Conservation (phyloP, 2,113 vertebrate genomes). For the Nymphicus hollandicus region DNA sequence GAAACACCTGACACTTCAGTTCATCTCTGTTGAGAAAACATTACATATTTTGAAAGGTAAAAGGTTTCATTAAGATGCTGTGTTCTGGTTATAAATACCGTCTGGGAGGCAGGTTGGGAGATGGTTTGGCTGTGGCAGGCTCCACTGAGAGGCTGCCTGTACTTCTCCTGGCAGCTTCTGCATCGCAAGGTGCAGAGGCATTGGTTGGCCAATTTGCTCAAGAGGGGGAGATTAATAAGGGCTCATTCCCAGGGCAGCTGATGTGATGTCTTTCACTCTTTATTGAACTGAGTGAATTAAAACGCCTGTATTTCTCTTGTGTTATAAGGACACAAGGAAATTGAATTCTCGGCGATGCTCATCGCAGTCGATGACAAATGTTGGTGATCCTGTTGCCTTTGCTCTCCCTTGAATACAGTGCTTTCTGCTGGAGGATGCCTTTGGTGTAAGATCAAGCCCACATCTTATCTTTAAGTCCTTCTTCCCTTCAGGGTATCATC, state of each 20-base stretch:
- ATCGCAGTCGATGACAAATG: neutral
- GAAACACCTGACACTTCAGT: slow-evolving; percentile 1
- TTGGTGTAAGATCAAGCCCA: neutral
- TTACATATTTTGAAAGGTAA: neutral
- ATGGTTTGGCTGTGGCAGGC: neutral
- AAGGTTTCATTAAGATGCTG: neutral
- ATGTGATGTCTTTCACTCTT: neutral
- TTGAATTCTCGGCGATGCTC: neutral
- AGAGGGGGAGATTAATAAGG: neutral
- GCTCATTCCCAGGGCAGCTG: neutral
- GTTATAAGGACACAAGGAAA: neutral
- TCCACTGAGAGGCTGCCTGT: neutral
- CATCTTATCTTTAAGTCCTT: slow-evolving; percentile 30
- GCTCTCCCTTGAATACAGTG: neutral
- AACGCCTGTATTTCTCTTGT: neutral
- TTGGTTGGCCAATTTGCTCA: neutral
- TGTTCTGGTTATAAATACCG: neutral
- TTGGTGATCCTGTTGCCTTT: neutral
- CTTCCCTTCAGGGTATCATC: slow-evolving; percentile 50
- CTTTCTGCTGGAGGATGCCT: neutral
- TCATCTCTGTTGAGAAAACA: slow-evolving; percentile 21
- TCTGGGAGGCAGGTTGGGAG: neutral
- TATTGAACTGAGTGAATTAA: neutral
- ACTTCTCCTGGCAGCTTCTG: neutral
- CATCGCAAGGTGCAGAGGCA: accelerated